Base-by-base conservation (phyloP, 2,797 vertebrate species). In the Pempheris klunzingeri region DNA sequence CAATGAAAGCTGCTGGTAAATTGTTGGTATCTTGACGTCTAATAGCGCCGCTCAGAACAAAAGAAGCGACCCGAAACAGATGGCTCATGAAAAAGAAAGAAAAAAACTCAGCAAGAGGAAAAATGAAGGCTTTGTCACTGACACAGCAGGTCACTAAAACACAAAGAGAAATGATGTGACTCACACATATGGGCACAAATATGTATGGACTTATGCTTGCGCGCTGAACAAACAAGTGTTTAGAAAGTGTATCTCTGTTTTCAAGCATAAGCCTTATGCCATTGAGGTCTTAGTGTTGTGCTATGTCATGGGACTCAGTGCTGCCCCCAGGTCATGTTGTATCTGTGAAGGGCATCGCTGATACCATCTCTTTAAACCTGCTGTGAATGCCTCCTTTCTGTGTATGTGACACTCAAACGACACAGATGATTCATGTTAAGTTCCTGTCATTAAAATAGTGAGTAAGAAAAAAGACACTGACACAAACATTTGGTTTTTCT, bases 241-340 rank as follows among this genome's bases (percentile, higher is more conserved):
- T 77, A 68, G 85, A 87, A 91, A 88, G 79, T 71, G 57, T 54
- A 46, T 70, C 79, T 81, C 81, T 88, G 82, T 89, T 80, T 89
- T 86, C 86, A 70, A 89, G 64, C 87, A 14, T 88, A 91, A 93
- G 85, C 90, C 88, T 78, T 36, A 22, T 8, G 24, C 81, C 77
- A 89, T 82, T 90, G 84, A 90, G 87, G 89, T 88, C 86, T 90
- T 80, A 87, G 84, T 77, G 84, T 82, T 84, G 78, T 85, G 90
- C 86, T 54, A 46, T 88, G 91, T 92, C 91, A 91, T 91, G 84
- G 78, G 89, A 85, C 85, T 75, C 80, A 38, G 76, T n/a, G 18
- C 54, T 85, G 85, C 77, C 81, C 82, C 61, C 57, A 76, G 92
- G 91, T 92, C 91, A 92, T 30, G 60, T 44, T 63, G 54, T 91